Percentiles rank a stretch among this genome's conserved stretches.
Evolutionary conservation across 2,888 invertebrate species (phyloP).

Genomic region (Ferdinandea cuprea): DNA sequence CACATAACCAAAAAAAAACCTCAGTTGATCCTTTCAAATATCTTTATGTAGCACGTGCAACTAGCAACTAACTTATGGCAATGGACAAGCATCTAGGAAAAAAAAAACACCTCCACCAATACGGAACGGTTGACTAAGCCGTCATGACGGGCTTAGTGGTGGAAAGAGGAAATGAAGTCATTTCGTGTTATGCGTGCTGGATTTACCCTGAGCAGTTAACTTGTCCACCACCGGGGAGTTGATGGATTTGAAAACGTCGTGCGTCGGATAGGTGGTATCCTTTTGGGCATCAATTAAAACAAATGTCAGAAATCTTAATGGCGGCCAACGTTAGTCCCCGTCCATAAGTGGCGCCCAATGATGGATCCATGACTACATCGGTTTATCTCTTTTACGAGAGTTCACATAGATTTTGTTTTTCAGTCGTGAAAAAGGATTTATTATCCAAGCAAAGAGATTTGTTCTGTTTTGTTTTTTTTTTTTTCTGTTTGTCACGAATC

Average conservation of each 20-base stretch:
- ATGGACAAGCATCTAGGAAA: neutral
- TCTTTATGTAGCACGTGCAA: conserved; percentile 11
- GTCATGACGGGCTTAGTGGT: conserved; percentile 14
- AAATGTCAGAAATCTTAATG: conserved; percentile 28
- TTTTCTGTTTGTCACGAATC: conserved; percentile 8
- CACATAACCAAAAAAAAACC: neutral
- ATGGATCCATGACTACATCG: too few relatives aligned
- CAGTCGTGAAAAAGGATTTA: too few relatives aligned
- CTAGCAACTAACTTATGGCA: conserved; percentile 5
- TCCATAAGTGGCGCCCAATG: neutral
- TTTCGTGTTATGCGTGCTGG: conserved; percentile 9
- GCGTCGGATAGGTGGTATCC: neutral
- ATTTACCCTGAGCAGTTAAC: neutral
- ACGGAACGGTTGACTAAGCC: conserved; percentile 5
- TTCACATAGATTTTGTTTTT: neutral
- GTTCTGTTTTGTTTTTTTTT: neutral
- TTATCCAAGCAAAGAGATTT: too few relatives aligned
- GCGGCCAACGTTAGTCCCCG: conserved; percentile 34
- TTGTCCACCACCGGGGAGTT: neutral
- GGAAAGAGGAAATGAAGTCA: neutral
- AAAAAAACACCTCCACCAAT: conserved; percentile 2
- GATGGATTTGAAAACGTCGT: conserved; percentile 19
- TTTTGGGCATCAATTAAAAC: conserved; percentile 14
- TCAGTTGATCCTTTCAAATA: conserved; percentile 30
- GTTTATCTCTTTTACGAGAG: neutral